phyloP scores from a whole-genome alignment of 1,140 invertebrate species.

The Drosophila guanche region DNA sequence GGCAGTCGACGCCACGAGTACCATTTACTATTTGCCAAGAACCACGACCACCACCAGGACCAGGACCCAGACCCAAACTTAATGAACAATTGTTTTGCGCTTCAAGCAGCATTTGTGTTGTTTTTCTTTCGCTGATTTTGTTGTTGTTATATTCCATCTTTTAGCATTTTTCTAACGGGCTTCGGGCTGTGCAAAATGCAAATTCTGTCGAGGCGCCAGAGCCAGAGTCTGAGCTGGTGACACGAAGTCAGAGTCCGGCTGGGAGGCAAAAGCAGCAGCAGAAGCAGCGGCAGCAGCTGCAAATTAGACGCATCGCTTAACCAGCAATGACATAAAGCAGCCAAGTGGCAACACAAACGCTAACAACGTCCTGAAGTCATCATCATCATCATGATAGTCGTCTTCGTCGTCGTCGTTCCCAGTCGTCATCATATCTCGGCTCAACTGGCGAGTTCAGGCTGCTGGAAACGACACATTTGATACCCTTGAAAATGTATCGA shows the following conservation, averaged over 20 bases:
- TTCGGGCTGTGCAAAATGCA: conserved; percentile 40
- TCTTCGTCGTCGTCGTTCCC: conserved; percentile 3
- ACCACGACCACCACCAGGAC: background rate
- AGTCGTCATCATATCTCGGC: background rate
- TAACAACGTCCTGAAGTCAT: conserved; percentile 44
- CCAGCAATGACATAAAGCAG: conserved; percentile 78
- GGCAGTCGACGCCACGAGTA: conserved; percentile 3
- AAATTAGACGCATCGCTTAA: conserved; percentile 80
- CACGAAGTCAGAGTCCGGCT: no score
- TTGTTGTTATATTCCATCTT: background rate
- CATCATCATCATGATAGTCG: conserved; percentile 10
- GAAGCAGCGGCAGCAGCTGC: conserved; percentile 61
- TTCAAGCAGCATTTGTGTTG: no score
- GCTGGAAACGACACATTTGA: background rate
- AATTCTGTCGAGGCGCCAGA: conserved; percentile 23
- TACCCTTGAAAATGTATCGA: no score
- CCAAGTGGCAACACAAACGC: conserved; percentile 57
- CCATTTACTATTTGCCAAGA: conserved; percentile 12
- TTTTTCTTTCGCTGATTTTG: background rate
- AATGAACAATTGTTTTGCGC: conserved; percentile 58
- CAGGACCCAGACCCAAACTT: conserved; percentile 36
- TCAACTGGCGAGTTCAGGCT: conserved; percentile 24
- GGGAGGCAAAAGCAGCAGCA: background rate
- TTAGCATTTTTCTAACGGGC: no score
- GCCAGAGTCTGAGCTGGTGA: no score